phyloP scores from a whole-genome alignment of 2,888 invertebrate species.

The Cryptophagus acutangulus region DNA sequence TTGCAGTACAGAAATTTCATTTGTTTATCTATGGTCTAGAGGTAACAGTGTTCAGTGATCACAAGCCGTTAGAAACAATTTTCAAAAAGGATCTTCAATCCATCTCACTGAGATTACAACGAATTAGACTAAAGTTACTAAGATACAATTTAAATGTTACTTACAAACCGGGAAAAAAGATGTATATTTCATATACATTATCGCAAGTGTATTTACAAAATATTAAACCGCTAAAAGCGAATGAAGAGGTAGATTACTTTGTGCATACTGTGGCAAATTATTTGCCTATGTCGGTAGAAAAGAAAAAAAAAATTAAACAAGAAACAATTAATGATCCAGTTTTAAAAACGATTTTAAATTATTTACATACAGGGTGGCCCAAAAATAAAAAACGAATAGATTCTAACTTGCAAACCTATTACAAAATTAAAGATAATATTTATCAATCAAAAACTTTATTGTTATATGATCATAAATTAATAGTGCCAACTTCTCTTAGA shows the following conservation, averaged over 20 bases:
- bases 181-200: slow-evolving; percentile 1
- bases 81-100: background rate
- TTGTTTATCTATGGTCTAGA: slow-evolving; percentile 10
- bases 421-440: background rate
- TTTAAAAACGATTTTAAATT: slow-evolving; percentile 2
- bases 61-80: slow-evolving; percentile 7
- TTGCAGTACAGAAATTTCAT: slow-evolving; percentile 8
- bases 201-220: slow-evolving; percentile 5
- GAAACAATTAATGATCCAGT: slow-evolving; percentile 5
- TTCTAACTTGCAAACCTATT: background rate
- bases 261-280: slow-evolving; percentile 3
- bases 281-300: slow-evolving; percentile 5
- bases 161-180: slow-evolving; percentile 6
- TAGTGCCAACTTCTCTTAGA: background rate
- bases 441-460: background rate
- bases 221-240: background rate
- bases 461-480: slow-evolving; percentile 3
- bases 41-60: slow-evolving; percentile 2
- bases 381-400: background rate
- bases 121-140: slow-evolving; percentile 5
- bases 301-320: slow-evolving; percentile 4
- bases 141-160: slow-evolving; percentile 6
- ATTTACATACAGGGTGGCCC: slow-evolving; percentile 6
- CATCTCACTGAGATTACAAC: slow-evolving; percentile 6
- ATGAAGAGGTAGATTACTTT: slow-evolving; percentile 5